A percentile compares a stretch with the other conserved stretches of the same genome.
Conservation (phyloP, 1,140 invertebrate species). For the Drosophila yakuba region DNA sequence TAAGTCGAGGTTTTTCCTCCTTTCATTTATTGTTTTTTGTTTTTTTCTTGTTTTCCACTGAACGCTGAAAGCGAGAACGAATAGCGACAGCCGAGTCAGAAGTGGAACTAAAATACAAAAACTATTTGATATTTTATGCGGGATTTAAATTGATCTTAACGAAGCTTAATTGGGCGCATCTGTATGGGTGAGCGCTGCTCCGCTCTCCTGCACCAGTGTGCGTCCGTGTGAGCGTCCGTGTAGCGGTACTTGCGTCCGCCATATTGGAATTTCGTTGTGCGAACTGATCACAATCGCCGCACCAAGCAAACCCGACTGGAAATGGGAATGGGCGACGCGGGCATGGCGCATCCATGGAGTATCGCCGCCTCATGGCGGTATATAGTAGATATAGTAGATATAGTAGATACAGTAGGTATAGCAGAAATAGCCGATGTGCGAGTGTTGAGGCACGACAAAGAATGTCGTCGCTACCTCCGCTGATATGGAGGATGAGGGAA, state of each 20-base stretch:
- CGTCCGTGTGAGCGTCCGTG: background rate
- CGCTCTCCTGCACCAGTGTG: constrained; percentile 65
- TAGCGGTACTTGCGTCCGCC: constrained; percentile 51
- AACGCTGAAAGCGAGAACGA: constrained; percentile 47
- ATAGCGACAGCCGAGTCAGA: constrained; percentile 56
- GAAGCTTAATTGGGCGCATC: constrained; percentile 83
- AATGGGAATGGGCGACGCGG: constrained; percentile 6
- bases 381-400: no score
- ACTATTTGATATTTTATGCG: constrained; percentile 84
- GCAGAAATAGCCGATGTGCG: constrained; percentile 3
- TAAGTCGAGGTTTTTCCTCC: constrained; percentile 19
- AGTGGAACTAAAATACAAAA: constrained; percentile 81
- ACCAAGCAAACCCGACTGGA: constrained; percentile 16
- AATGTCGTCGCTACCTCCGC: constrained; percentile 27
- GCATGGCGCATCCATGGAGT: background rate
- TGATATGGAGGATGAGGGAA: constrained; percentile 44
- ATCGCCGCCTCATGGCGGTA: constrained; percentile 19
- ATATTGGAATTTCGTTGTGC: constrained; percentile 77
- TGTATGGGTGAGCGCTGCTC: constrained; percentile 70
- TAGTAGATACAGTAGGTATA: background rate
- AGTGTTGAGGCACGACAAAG: constrained; percentile 46
- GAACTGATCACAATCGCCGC: constrained; percentile 67
- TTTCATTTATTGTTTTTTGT: background rate
- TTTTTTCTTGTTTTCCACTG: constrained; percentile 27
- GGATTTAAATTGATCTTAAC: constrained; percentile 85